Conservation (phyloP, 2,113 vertebrate species). For the Callipepla californica region DNA sequence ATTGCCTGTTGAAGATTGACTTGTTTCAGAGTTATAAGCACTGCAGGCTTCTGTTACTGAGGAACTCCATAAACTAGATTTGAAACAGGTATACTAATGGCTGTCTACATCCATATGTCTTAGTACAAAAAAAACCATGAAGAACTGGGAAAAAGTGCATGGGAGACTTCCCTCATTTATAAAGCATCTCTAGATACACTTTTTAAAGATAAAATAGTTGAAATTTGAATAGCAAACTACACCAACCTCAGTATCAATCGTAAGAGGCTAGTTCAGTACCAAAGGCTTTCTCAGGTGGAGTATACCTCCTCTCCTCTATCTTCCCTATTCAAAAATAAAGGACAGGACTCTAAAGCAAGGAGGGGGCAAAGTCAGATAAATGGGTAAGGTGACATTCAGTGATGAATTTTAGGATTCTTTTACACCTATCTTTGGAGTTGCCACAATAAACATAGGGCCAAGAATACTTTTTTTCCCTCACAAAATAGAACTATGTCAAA, state of each 20-base stretch:
- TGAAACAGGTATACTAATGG: not conserved
- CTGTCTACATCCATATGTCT: not conserved
- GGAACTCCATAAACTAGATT: not conserved
- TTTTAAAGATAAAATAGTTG: not conserved
- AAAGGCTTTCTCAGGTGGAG: not conserved
- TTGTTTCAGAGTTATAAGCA: not conserved
- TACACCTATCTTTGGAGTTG: not conserved
- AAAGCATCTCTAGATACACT: not conserved
- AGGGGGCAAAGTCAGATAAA: not conserved
- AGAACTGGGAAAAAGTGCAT: not conserved
- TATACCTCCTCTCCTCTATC: not conserved
- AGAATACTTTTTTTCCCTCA: not conserved
- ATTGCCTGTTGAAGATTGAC: not conserved
- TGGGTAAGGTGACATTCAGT: not conserved
- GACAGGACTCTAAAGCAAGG: not conserved
- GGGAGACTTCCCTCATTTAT: not conserved
- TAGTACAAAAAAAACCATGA: fast-evolving
- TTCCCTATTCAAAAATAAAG: not conserved
- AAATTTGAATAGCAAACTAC: not conserved
- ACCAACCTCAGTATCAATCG: not conserved
- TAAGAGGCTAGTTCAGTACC: not conserved
- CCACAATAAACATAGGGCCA: not conserved
- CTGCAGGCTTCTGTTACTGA: not conserved
- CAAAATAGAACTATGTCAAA: not conserved
- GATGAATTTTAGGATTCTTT: not conserved